Conservation (phyloP, 2,888 invertebrate species). For the Pollenia griseotomentosa region DNA sequence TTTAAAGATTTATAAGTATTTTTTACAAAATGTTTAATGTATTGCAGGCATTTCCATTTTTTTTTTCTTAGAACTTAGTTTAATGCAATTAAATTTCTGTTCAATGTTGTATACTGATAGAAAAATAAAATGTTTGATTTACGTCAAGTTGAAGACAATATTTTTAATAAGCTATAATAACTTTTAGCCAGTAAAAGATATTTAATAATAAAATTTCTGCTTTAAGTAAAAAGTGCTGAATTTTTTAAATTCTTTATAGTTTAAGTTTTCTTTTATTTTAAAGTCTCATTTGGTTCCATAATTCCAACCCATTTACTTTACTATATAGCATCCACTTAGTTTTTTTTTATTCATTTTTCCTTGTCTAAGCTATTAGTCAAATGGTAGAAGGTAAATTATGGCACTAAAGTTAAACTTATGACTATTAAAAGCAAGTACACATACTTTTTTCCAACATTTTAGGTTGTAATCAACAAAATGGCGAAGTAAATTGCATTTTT, state of each 20-base stretch:
- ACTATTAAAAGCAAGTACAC: slow-evolving; percentile 15
- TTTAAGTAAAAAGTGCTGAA: not conserved
- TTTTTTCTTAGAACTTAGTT: not conserved
- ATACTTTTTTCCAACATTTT: not conserved
- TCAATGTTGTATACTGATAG: not conserved
- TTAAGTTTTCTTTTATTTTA: not conserved
- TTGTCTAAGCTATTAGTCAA: slow-evolving; percentile 18
- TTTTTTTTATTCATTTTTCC: not conserved
- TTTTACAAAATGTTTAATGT: not conserved
- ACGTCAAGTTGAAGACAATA: not conserved
- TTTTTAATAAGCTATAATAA: not conserved
- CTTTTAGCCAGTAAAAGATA: no score
- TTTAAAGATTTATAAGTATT: slow-evolving; percentile 32
- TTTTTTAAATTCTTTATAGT: not conserved
- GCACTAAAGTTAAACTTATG: slow-evolving; percentile 19
- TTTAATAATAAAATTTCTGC: not conserved
- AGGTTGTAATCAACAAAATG: not conserved
- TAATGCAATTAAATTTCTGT: slow-evolving; percentile 28
- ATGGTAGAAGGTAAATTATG: slow-evolving; percentile 23
- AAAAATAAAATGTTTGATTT: not conserved
- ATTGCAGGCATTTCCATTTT: not conserved
- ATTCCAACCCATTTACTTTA: not conserved
- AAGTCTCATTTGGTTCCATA: not conserved
- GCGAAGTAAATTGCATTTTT: not conserved
- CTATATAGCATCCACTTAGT: not conserved